These are phyloP conservation scores for Edolisoma coerulescens DNA, from an alignment of 2,113 vertebrate species.

Conservation along the genomic window DNA sequence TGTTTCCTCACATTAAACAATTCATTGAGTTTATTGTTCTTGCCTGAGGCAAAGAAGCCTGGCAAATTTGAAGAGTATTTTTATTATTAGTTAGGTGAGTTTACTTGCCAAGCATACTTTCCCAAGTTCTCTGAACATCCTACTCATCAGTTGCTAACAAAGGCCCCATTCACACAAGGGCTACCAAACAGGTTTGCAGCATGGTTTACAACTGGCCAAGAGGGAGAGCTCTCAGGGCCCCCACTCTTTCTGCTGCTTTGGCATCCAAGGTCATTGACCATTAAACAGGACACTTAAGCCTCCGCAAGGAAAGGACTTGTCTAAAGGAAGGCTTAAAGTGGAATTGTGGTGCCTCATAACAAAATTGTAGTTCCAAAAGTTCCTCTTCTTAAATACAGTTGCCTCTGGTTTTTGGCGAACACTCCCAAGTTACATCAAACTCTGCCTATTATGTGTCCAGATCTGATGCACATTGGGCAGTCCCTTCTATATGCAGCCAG, in stretches of 20 bases:
- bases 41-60: not conserved
- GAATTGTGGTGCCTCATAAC: not conserved
- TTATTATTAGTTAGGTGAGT: constrained; percentile 50
- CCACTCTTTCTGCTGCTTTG: not conserved
- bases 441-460: not conserved
- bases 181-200: not conserved
- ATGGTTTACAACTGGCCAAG: not conserved
- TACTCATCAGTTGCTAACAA: constrained; percentile 33
- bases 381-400: not conserved
- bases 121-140: constrained; percentile 48
- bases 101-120: constrained; percentile 57
- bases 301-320: not conserved
- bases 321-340: not conserved
- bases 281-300: not conserved
- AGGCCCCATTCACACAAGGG: not conserved
- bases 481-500: not conserved
- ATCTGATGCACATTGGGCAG: not conserved
- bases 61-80: constrained; percentile 46
- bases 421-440: not conserved
- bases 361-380: not conserved
- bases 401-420: not conserved
- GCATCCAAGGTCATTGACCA: not conserved
- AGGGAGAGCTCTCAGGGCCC: not conserved
- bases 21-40: constrained; percentile 55
- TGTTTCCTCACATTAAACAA: constrained; percentile 58